phyloP scores from a whole-genome alignment of 2,888 invertebrate genomes.

The Ptychoptera contaminata region DNA sequence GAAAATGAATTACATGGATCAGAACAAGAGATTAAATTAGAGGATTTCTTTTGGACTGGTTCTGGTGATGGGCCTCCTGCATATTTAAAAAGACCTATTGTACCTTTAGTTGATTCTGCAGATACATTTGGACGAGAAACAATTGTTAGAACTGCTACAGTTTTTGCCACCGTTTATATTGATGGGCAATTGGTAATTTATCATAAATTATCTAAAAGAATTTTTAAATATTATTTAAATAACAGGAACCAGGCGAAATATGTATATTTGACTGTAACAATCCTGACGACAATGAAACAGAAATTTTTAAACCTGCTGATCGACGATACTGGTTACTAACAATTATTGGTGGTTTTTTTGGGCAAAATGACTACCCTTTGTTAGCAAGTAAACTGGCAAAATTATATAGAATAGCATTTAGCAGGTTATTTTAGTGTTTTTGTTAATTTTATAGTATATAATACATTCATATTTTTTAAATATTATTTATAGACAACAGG shows the following conservation, averaged over 20 bases:
- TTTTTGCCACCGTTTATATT: constrained; percentile 53
- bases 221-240: constrained; percentile 4
- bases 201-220: background rate
- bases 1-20: constrained; percentile 5
- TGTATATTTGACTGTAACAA: constrained; percentile 18
- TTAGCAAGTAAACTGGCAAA: constrained; percentile 59
- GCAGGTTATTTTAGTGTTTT: constrained; percentile 37
- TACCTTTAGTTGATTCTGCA: constrained; percentile 34
- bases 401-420: constrained; percentile 65
- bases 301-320: constrained; percentile 34
- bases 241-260: constrained; percentile 20
- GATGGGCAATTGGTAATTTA: constrained; percentile 24
- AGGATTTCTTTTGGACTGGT: constrained; percentile 83
- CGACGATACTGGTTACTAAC: constrained; percentile 70
- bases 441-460: background rate
- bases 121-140: constrained; percentile 24
- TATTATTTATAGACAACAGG: constrained; percentile 48
- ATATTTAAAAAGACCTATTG: constrained; percentile 26
- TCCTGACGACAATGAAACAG: constrained; percentile 18
- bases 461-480: background rate
- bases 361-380: constrained; percentile 40
- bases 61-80: constrained; percentile 64
- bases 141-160: constrained; percentile 49
- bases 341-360: constrained; percentile 42
- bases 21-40: constrained; percentile 35